phyloP scores from a whole-genome alignment of 2,888 invertebrate genomes.

The Ctena decussata region DNA sequence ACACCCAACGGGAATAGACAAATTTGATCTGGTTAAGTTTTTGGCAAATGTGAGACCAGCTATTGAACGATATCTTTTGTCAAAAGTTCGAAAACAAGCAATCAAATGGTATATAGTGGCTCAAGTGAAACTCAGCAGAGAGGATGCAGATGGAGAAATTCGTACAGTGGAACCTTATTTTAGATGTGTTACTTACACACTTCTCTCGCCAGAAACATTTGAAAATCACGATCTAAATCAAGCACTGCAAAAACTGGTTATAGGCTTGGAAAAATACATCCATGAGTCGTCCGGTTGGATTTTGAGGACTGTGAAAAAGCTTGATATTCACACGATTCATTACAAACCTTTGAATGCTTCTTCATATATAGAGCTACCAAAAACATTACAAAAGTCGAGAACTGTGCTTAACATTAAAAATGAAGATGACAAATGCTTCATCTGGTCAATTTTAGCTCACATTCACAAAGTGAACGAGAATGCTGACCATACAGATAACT shows the following conservation, averaged over 20 bases:
- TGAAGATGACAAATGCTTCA: conserved; percentile 42
- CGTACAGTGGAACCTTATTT: conserved; percentile 28
- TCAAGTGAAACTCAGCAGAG: conserved; percentile 49
- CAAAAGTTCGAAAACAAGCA: not conserved
- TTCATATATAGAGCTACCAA: conserved; percentile 33
- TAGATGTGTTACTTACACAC: conserved; percentile 34
- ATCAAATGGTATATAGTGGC: conserved; percentile 54
- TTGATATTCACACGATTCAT: conserved; percentile 41
- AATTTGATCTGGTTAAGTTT: conserved; percentile 4
- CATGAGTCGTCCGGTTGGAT: conserved; percentile 39
- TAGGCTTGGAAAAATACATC: conserved; percentile 39
- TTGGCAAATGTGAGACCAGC: not conserved
- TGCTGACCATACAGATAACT: conserved; percentile 17
- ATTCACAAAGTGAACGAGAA: conserved; percentile 8
- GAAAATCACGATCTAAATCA: conserved; percentile 40
- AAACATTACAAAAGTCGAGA: conserved; percentile 9
- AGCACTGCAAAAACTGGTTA: conserved; percentile 42
- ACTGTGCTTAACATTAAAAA: conserved; percentile 38
- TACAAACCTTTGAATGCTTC: conserved; percentile 41
- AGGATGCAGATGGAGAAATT: conserved; percentile 31
- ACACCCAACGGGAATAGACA: not conserved
- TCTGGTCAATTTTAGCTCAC: conserved; percentile 21
- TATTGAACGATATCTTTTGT: not conserved
- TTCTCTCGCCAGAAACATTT: not conserved
- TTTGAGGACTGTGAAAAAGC: conserved; percentile 26